Percentiles rank a stretch among this genome's conserved stretches.
These are phyloP conservation scores for Pedetes capensis DNA, from an alignment of 2,113 vertebrate species.

Conservation along the genomic window DNA sequence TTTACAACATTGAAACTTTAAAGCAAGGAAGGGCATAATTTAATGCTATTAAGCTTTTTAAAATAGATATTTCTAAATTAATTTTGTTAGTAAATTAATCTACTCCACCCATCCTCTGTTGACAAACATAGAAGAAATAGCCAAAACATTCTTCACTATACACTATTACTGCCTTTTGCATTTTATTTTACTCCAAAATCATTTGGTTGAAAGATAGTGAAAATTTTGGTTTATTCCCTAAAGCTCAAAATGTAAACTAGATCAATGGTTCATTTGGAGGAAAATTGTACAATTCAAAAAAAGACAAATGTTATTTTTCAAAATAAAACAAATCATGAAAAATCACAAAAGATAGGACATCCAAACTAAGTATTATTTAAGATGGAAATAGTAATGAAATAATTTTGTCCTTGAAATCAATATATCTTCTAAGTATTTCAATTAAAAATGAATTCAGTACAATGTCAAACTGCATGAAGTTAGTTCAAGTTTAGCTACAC, in stretches of 20 bases:
- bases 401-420: constrained; percentile 33
- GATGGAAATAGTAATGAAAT: not conserved
- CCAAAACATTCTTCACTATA: not conserved
- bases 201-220: constrained; percentile 60
- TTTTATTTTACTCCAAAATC: constrained; percentile 41
- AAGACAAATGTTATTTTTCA: constrained; percentile 3
- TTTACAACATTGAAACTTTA: constrained; percentile 58
- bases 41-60: constrained; percentile 39
- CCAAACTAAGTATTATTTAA: not conserved
- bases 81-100: constrained; percentile 52
- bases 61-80: constrained; percentile 43
- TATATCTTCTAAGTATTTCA: constrained; percentile 22
- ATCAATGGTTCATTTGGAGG: not conserved
- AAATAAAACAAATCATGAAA: constrained; percentile 44
- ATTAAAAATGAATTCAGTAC: constrained; percentile 28
- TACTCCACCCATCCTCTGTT: not conserved
- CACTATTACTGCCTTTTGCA: not conserved
- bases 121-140: constrained; percentile 24
- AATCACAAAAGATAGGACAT: not conserved
- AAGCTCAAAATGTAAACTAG: constrained; percentile 26
- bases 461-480: not conserved
- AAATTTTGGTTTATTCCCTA: constrained; percentile 45
- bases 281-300: constrained; percentile 35
- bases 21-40: not conserved
- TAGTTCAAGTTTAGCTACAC: not conserved